Base-by-base conservation (phyloP, 2,113 vertebrate species). In the Epinephelus cyanopodus region DNA sequence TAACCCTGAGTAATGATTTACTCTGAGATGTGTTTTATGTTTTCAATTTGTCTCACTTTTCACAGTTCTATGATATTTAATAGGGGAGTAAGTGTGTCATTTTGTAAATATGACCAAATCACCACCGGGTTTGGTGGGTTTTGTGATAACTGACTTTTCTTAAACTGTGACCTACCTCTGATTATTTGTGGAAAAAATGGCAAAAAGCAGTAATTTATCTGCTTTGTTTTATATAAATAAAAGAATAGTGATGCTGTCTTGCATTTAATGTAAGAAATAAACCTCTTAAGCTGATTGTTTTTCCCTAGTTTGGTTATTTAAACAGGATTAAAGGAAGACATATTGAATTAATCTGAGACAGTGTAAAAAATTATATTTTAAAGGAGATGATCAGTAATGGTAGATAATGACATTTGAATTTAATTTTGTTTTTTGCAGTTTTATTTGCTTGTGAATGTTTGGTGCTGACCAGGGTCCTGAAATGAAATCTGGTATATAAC, bases 401-500 rank as follows among this genome's bases (percentile, higher is more conserved):
- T 29, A 29, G 0, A 61, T 52, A 23, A 17, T 7, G 5, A 37
- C 5, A 37, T 37, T 6, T 37, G 33, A 6, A 37, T 37, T 37
- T 37, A 37, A 37, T 37, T 3, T 37, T 29, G 29, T 29, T 29
- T 29, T 29, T 29, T 29, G 5, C 58, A 37, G 47, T 66, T 70
- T 18, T 1, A 67, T 12, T 13, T 3, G 5, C 25, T 7, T 61
- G n/a, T 65, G 6, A 11, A 23, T 7, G 7, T 14, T 29, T 57
- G 61, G 77, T 50, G 83, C 92, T 92, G 92, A 89, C 91, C 88
- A 25, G 12, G 87, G 86, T 91, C 14, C 92, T 94, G 92, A 92
- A 93, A 83, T 62, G 7, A 10, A 18, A 3, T 42, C 47, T 13
- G 2, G 14, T 2, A 10, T 10, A 45, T 11, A 3, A 45, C 10